A percentile compares a stretch with the other conserved stretches of the same genome.
These are phyloP conservation scores for Notodonta ziczac DNA, from an alignment of 2,888 invertebrate species.

Conservation along the genomic window DNA sequence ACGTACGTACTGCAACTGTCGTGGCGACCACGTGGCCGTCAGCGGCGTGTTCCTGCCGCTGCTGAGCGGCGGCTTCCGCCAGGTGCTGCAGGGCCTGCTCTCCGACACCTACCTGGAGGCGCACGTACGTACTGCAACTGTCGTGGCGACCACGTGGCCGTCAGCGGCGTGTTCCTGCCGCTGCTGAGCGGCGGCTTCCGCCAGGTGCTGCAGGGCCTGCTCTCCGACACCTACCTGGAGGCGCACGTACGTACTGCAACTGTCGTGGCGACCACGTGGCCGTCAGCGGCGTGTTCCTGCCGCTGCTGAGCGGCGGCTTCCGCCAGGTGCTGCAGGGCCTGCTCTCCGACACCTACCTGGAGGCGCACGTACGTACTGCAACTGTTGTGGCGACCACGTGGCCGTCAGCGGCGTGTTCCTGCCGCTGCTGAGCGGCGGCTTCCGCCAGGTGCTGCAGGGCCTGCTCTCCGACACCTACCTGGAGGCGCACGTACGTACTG, in stretches of 20 bases:
- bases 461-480: constrained; percentile 97
- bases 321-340: constrained; percentile 93
- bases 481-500: constrained; percentile 95
- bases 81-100: constrained; percentile 93
- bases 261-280: constrained; percentile 96
- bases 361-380: constrained; percentile 94
- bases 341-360: constrained; percentile 97
- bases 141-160: constrained; percentile 96
- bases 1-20: constrained; percentile 87
- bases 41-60: constrained; percentile 97
- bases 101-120: constrained; percentile 98
- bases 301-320: constrained; percentile 93
- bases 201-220: constrained; percentile 92
- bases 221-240: constrained; percentile 98
- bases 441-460: constrained; percentile 92
- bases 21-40: constrained; percentile 97
- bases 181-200: constrained; percentile 92
- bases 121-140: constrained; percentile 88
- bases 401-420: constrained; percentile 96
- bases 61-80: constrained; percentile 91
- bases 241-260: constrained; percentile 91
- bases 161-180: constrained; percentile 97
- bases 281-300: constrained; percentile 96
- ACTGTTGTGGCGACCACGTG: constrained; percentile 94
- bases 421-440: constrained; percentile 94